These are phyloP conservation scores for Idaea aversata DNA, from an alignment of 2,888 invertebrate genomes.

Conservation along the genomic window DNA sequence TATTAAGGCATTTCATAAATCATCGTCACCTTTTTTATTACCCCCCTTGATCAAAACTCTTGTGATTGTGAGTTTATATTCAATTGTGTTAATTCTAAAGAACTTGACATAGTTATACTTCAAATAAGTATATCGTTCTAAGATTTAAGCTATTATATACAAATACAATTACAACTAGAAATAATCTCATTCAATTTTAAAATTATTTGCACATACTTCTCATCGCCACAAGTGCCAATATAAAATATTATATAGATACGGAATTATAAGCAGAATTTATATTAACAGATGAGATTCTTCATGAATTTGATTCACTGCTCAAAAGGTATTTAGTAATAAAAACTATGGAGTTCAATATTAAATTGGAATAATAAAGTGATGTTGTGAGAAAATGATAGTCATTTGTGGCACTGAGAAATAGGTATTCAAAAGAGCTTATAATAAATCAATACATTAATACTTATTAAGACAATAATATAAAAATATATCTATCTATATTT, in stretches of 20 bases:
- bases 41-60: slow-evolving; percentile 12
- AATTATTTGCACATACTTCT: slow-evolving; percentile 56
- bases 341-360: slow-evolving; percentile 5
- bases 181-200: slow-evolving; percentile 74
- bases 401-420: slow-evolving; percentile 66
- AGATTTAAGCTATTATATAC: slow-evolving; percentile 66
- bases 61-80: slow-evolving; percentile 27
- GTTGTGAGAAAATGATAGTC: slow-evolving; percentile 22
- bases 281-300: slow-evolving; percentile 49
- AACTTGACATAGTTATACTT: slow-evolving; percentile 46
- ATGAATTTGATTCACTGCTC: slow-evolving; percentile 34
- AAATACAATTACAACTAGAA: slow-evolving; percentile 61
- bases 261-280: slow-evolving; percentile 19
- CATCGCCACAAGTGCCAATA: slow-evolving; percentile 47
- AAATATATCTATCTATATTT: slow-evolving; percentile 76
- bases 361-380: not conserved
- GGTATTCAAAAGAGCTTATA: slow-evolving; percentile 47
- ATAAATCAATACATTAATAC: slow-evolving; percentile 56
- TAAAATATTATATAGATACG: slow-evolving; percentile 17
- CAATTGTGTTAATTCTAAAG: slow-evolving; percentile 45
- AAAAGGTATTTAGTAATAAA: slow-evolving; percentile 3
- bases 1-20: slow-evolving; percentile 28
- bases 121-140: slow-evolving; percentile 50
- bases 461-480: slow-evolving; percentile 69
- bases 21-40: slow-evolving; percentile 15